These are phyloP conservation scores for Thymelicus lineola DNA, from an alignment of 2,888 invertebrate genomes.

Conservation along the genomic window DNA sequence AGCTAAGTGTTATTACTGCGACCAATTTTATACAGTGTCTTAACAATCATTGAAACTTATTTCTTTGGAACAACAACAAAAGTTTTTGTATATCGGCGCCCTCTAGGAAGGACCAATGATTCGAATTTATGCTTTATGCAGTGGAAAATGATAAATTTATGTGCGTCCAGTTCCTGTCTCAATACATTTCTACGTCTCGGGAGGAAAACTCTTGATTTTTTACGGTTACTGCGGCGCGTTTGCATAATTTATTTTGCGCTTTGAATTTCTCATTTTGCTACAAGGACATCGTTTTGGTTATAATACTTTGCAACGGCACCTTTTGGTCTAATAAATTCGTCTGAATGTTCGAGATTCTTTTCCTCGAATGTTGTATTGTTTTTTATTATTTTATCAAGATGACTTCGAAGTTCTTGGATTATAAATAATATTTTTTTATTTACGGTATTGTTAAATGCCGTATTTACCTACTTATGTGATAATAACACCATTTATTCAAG, in stretches of 20 bases:
- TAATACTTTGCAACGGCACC: constrained; percentile 34
- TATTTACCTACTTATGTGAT: too few relatives aligned
- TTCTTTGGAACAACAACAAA: constrained; percentile 44
- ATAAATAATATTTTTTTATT: neutral
- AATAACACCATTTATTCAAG: too few relatives aligned
- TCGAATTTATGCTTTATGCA: constrained; percentile 84
- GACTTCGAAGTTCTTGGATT: neutral
- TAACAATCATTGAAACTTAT: constrained; percentile 29
- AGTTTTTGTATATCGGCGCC: constrained; percentile 51
- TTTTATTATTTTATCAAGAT: neutral
- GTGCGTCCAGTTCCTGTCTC: constrained; percentile 77
- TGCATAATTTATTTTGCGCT: constrained; percentile 67
- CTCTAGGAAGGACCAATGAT: constrained; percentile 77
- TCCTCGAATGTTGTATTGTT: constrained; percentile 16
- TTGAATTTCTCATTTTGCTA: constrained; percentile 48
- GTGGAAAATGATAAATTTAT: constrained; percentile 85
- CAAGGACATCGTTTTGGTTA: constrained; percentile 41
- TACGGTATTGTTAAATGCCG: too few relatives aligned
- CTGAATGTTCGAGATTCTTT: constrained; percentile 28
- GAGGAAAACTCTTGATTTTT: constrained; percentile 70
- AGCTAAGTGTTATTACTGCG: neutral
- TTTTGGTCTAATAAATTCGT: constrained; percentile 34
- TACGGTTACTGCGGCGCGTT: constrained; percentile 76
- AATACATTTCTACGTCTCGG: constrained; percentile 62
- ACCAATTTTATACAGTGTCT: constrained; percentile 6